Percentiles rank a stretch among this genome's conserved stretches.
phyloP scores from a whole-genome alignment of 2,888 invertebrate species.

The Hermaeophaga mercurialis region DNA sequence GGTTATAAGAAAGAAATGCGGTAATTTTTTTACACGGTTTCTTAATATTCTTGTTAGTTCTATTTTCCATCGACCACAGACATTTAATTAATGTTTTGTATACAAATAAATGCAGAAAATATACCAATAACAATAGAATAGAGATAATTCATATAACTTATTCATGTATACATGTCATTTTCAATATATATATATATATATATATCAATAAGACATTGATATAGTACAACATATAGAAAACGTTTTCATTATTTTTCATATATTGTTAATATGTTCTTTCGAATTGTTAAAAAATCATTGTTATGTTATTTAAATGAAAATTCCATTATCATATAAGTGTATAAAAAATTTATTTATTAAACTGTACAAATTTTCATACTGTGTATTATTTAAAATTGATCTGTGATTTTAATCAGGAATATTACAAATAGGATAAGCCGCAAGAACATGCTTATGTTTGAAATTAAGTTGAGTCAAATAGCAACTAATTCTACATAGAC shows the following conservation, averaged over 20 bases:
- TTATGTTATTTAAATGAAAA: slow-evolving; percentile 45
- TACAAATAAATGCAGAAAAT: slow-evolving; percentile 19
- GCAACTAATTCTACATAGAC: too few species aligned
- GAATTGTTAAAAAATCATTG: slow-evolving; percentile 38
- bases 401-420: too few species aligned
- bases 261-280: slow-evolving; percentile 28
- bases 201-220: slow-evolving; percentile 40
- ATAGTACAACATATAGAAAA: slow-evolving; percentile 34
- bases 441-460: too few species aligned
- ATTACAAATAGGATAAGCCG: too few species aligned
- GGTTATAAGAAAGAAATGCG: too few species aligned
- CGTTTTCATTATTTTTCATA: slow-evolving; percentile 19
- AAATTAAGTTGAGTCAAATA: too few species aligned
- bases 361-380: slow-evolving; percentile 44
- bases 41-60: too few species aligned
- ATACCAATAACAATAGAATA: slow-evolving; percentile 23
- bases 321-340: slow-evolving; percentile 51
- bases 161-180: slow-evolving; percentile 52
- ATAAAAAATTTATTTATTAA: slow-evolving; percentile 56
- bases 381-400: slow-evolving; percentile 15
- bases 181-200: slow-evolving; percentile 43
- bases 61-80: too few species aligned
- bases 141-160: slow-evolving; percentile 36
- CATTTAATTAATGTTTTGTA: not conserved
- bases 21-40: too few species aligned